Evolutionary conservation across 2,113 vertebrate species (phyloP).

Genomic region (Cyprinodon tularosa): DNA sequence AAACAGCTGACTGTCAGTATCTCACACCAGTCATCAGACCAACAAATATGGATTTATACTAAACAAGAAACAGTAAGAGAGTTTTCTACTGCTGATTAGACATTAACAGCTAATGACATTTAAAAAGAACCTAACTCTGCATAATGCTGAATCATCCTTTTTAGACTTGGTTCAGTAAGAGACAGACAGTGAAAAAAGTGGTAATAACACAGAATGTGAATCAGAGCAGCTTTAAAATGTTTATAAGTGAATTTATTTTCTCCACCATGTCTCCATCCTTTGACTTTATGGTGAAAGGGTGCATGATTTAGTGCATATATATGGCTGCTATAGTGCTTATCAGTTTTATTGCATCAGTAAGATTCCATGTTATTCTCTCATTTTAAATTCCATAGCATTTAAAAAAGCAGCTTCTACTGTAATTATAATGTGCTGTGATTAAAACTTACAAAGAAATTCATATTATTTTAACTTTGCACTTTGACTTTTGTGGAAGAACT

Average conservation of each 20-base stretch:
- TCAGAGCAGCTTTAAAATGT: too few species aligned
- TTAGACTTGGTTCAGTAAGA: neutral
- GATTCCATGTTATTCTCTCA: neutral
- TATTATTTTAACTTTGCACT: constrained; percentile 10
- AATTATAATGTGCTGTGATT: constrained; percentile 2
- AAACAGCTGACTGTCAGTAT: too few species aligned
- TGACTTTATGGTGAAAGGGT: too few species aligned
- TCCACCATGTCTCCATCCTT: too few species aligned
- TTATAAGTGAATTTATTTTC: too few species aligned
- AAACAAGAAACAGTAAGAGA: neutral
- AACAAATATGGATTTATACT: neutral
- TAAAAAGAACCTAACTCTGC: too few species aligned
- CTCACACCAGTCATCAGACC: neutral
- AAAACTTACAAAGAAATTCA: neutral
- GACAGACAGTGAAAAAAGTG: too few species aligned
- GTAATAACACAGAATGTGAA: too few species aligned
- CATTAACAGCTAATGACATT: neutral
- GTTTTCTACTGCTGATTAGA: neutral
- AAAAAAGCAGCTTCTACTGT: neutral
- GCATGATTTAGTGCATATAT: constrained; percentile 20
- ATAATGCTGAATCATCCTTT: neutral
- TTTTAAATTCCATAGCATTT: neutral
- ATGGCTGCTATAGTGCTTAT: neutral
- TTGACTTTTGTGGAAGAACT: constrained; percentile 10
- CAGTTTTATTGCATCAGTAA: too few species aligned